Evolutionary conservation across 2,888 invertebrate species (phyloP), one percentile per base, ranked within the genome.

Genomic region (Agonopterix heracliana): DNA sequence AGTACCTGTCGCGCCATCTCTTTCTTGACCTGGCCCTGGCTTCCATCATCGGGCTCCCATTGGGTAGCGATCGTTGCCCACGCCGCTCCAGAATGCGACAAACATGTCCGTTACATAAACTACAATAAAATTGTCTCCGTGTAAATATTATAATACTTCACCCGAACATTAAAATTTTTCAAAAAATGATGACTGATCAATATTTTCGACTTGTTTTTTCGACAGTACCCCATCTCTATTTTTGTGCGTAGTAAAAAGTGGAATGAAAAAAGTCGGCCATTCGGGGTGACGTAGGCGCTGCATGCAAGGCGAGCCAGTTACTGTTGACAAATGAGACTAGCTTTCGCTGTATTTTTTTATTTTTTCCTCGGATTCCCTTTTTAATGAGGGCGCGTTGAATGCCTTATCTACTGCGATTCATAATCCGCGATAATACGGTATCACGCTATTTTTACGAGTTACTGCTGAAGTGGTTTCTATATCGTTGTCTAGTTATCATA

Each of bases 321-420:
- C n/a, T n/a, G n/a, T n/a, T 83, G 82, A 81, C 81, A 83, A 83
- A 82, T 80, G 78, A 81, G 74, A 71, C 68, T 60, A 71, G 71
- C 64, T 71, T 72, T 66, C 68, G 65, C 64, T 66, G 67, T 68
- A 58, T 66, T 72, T 68, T 66, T 65, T 61, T 62, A 65, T 64
- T 64, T 17, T 26, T 68, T 55, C 53, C 60, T 51, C 58, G 63
- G 60, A 64, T 61, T 66, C 62, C 59, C 60, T 62, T 72, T 76
- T 74, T 80, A 79, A 80, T 78, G 78, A 79, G 75, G 69, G 56
- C 70, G 68, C 66, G 68, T 64, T 76, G 76, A 78, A 74, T 75
- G 66, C 71, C 73, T 78, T 78, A 81, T 80, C 74, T 78, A 67
- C 66, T 58, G 60, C 61, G 64, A 73, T 80, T 77, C 74, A 75